Percentiles rank a stretch among this genome's conserved stretches.
Conservation (phyloP, 2,113 vertebrate species). For the Porphyrio hochstetteri region DNA sequence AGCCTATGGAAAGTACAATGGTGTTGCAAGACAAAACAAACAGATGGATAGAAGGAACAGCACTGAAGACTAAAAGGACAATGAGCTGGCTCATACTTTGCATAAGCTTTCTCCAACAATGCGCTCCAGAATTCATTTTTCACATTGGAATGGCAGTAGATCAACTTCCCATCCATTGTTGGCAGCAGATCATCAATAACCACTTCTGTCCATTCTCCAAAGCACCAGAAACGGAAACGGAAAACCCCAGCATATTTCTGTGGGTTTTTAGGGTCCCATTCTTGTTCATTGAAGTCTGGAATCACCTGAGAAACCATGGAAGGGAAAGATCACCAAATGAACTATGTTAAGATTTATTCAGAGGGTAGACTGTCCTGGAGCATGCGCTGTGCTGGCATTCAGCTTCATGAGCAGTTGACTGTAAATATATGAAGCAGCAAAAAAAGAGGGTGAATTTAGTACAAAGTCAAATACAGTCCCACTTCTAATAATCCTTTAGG, state of each 20-base stretch:
- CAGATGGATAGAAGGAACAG: not conserved
- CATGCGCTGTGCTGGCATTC: not conserved
- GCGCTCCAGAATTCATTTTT: conserved; percentile 94
- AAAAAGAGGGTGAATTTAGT: not conserved
- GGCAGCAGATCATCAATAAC: conserved; percentile 93
- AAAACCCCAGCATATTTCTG: conserved; percentile 90
- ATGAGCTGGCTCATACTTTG: conserved; percentile 79
- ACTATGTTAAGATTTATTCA: not conserved
- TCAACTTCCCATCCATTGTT: conserved; percentile 81
- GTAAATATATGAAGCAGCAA: not conserved
- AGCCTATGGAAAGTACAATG: not conserved
- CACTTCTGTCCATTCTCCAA: conserved; percentile 91
- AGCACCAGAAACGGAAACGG: conserved; percentile 92
- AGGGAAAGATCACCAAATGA: not conserved
- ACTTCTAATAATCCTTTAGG: not conserved
- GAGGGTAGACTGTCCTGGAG: not conserved
- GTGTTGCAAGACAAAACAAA: not conserved
- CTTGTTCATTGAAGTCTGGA: conserved; percentile 85
- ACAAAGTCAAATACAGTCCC: not conserved
- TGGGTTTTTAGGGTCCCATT: conserved; percentile 84
- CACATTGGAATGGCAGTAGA: conserved; percentile 89
- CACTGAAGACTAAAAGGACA: not conserved
- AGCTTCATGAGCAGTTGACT: not conserved
- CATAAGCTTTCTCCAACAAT: conserved; percentile 92
- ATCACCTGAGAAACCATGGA: conserved; percentile 80